A percentile compares a stretch with the other conserved stretches of the same genome.
phyloP scores from a whole-genome alignment of 2,797 vertebrate species.

The Threskiornis aethiopicus region DNA sequence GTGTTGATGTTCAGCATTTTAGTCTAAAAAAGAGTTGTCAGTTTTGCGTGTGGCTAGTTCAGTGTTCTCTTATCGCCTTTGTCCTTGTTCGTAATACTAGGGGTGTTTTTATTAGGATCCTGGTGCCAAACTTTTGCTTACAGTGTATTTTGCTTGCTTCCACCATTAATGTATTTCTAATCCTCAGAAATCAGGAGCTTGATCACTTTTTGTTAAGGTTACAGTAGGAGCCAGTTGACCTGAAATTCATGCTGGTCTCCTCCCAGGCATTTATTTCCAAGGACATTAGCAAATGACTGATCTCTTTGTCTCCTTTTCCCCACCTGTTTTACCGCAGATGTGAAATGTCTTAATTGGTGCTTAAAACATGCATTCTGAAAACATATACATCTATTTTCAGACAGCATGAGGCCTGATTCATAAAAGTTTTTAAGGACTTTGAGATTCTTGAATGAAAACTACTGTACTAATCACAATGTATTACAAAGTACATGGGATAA shows the following conservation, averaged over 20 bases:
- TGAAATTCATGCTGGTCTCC: not conserved
- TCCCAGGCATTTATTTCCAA: not conserved
- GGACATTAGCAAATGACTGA: not conserved
- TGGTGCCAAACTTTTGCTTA: not conserved
- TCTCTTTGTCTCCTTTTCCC: not conserved
- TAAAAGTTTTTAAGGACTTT: not conserved
- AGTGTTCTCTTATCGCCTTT: not conserved
- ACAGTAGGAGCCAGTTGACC: not conserved
- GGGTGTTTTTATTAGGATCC: not conserved
- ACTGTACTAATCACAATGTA: fast-evolving
- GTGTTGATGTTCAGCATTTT: not conserved
- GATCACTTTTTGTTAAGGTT: not conserved
- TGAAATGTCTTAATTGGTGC: not conserved
- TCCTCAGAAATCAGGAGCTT: not conserved
- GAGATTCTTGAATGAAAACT: not conserved
- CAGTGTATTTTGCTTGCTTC: not conserved
- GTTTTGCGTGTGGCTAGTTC: not conserved
- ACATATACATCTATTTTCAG: not conserved
- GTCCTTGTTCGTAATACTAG: fast-evolving
- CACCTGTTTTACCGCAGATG: not conserved
- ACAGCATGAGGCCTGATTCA: not conserved
- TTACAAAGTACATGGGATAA: not conserved
- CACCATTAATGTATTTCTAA: not conserved
- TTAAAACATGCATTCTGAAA: not conserved
- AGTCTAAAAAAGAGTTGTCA: not conserved